A percentile compares a stretch with the other conserved stretches of the same genome.
Evolutionary conservation across 1,140 invertebrate genomes (phyloP).

Genomic region (Panonychus citri): DNA sequence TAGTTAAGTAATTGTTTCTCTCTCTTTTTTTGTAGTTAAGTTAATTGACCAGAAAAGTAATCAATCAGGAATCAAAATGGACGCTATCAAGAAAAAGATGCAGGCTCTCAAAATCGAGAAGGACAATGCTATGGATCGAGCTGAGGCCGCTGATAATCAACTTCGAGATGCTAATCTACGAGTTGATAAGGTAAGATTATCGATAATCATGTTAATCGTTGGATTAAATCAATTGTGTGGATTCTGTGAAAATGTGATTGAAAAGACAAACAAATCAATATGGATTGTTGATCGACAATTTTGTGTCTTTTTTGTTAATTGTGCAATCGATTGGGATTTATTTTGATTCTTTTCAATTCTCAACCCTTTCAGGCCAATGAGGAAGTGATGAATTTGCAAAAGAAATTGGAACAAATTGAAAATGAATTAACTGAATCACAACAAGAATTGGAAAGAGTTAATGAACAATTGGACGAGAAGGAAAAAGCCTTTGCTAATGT

Average conservation of each 20-base stretch:
- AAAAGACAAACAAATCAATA: too few relatives aligned
- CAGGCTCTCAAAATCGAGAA: constrained; percentile 98
- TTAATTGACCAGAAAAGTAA: background rate
- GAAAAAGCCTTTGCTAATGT: constrained; percentile 90
- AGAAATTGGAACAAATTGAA: constrained; percentile 97
- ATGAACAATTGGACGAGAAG: constrained; percentile 85
- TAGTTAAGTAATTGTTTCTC: constrained; percentile 5
- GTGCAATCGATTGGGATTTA: too few relatives aligned
- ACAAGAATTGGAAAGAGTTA: constrained; percentile 77
- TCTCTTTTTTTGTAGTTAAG: background rate
- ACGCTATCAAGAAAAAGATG: constrained; percentile 99
- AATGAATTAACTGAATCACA: constrained; percentile 94
- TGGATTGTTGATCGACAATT: too few relatives aligned
- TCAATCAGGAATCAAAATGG: constrained; percentile 35
- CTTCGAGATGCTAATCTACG: constrained; percentile 75
- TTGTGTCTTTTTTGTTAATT: too few relatives aligned
- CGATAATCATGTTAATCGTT: too few relatives aligned
- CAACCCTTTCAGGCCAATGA: constrained; percentile 73
- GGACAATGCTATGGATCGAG: constrained; percentile 87
- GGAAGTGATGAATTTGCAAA: constrained; percentile 83
- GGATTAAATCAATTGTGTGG: too few relatives aligned
- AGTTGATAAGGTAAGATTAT: constrained; percentile 51
- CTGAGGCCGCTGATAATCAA: constrained; percentile 78
- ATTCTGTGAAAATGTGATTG: too few relatives aligned
- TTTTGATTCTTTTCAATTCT: too few relatives aligned